Evolutionary conservation across 1,140 invertebrate genomes (phyloP), one percentile per base, ranked within the genome.

Genomic region (Bilobella aurantiaca): DNA sequence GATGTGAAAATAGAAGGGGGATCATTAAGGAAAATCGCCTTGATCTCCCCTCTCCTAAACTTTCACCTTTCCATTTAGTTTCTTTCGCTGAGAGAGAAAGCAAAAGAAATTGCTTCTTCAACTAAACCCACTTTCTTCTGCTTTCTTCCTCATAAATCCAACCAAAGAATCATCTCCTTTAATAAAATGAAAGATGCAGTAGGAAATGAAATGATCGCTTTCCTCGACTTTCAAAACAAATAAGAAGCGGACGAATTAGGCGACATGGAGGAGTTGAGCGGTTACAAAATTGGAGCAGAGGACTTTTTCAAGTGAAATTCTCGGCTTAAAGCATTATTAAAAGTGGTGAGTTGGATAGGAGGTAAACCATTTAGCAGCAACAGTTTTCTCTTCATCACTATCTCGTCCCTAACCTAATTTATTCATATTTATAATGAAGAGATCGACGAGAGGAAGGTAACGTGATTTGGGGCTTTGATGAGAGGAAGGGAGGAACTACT

Each of bases 21-120:
- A n/a, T 12, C 8, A 42, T 8, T 42, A 42, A n/a, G 37, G n/a
- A 42, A 42, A 42, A 42, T 42, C 37, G n/a, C 37, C n/a, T n/a
- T 29, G n/a, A 59, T 59, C 58, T 28, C 28, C n/a, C 8, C 58
- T 14, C 58, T 29, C 8, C 58, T 23, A 59, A 59, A 59, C 58
- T 59, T 59, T 59, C 37, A 42, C 37, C 37, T 42, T 42, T 42
- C 37, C 8, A 8, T 42, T 42, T 42, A 8, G 8, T n/a, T 42
- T 42, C 37, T 42, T 42, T n/a, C 8, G 8, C 37, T 42, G 37
- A n/a, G 37, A 42, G n/a, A n/a, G n/a, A 42, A 42, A 42, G 37
- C n/a, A 42, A n/a, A 42, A 42, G n/a, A 12, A 42, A 42, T n/a
- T 42, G 8, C n/a, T 42, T 42, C n/a, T 42, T 42, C 37, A 12